These are phyloP conservation scores for Molossus molossus DNA, from an alignment of 2,797 vertebrate genomes.

Conservation along the genomic window DNA sequence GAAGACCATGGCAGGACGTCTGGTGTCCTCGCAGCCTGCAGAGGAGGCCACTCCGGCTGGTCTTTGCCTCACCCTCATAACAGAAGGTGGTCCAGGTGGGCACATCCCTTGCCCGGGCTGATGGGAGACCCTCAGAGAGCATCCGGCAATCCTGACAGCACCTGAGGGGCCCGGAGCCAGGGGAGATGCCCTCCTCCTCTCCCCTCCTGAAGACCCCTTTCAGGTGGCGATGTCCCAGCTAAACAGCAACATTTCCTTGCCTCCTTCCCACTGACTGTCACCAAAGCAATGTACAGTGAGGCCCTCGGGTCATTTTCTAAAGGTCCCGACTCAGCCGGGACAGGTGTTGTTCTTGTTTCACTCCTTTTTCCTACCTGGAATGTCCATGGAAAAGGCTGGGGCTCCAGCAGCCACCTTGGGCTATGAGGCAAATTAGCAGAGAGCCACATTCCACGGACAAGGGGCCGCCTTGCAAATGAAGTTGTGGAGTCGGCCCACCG, in stretches of 20 bases:
- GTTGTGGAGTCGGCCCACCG: no score
- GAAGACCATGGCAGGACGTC: neutral
- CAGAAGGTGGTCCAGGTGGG: neutral
- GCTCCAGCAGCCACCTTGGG: neutral
- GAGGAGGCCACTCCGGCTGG: neutral
- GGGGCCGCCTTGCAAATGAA: neutral
- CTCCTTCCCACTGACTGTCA: neutral
- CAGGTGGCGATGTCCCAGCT: neutral
- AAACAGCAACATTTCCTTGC: neutral
- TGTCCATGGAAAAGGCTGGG: neutral
- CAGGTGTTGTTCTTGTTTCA: neutral
- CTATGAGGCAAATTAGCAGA: neutral
- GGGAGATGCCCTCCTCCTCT: neutral
- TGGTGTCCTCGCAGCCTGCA: accelerated
- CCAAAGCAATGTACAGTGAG: neutral
- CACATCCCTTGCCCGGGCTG: neutral
- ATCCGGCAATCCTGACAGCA: neutral
- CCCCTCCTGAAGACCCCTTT: accelerated
- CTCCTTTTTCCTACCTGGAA: neutral
- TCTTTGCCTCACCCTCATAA: accelerated
- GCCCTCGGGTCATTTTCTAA: neutral
- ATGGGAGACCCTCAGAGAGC: neutral
- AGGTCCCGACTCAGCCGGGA: neutral
- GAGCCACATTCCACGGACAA: neutral
- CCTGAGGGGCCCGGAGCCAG: no score